Evolutionary conservation across 2,113 vertebrate species (phyloP).

Genomic region (Felis chaus): DNA sequence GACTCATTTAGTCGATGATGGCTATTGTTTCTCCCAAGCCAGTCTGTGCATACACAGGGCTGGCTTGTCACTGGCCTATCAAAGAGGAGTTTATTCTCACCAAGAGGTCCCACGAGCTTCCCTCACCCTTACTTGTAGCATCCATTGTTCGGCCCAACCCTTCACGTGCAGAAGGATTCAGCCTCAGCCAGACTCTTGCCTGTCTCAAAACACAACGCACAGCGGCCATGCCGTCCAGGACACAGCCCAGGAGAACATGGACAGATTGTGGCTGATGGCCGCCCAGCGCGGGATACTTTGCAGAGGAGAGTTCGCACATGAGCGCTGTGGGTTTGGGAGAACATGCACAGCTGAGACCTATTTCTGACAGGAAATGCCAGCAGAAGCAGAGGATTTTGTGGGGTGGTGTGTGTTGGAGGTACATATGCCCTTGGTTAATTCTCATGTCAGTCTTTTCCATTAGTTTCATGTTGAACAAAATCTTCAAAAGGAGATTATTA

Average conservation of each 20-base stretch:
- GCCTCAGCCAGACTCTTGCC: background rate
- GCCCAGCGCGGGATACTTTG: background rate
- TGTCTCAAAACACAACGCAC: conserved; percentile 1
- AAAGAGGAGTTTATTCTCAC: conserved; percentile 40
- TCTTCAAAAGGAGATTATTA: conserved; percentile 37
- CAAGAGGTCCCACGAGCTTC: background rate
- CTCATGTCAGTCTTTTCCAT: conserved; percentile 15
- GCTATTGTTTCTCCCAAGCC: background rate
- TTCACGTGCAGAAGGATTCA: conserved; percentile 33
- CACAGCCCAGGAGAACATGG: background rate
- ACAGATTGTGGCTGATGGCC: background rate
- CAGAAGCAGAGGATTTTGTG: conserved; percentile 17
- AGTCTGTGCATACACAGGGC: background rate
- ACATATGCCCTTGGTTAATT: background rate
- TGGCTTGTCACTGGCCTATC: background rate
- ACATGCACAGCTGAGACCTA: conserved; percentile 48
- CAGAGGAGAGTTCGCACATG: background rate
- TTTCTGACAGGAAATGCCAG: conserved; percentile 35
- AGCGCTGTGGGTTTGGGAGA: background rate
- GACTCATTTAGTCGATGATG: background rate
- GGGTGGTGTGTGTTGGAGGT: background rate
- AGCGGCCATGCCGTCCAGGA: background rate
- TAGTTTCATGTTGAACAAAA: conserved; percentile 22
- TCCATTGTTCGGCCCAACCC: background rate
- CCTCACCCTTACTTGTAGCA: background rate